Percentiles rank a stretch among this genome's conserved stretches.
Conservation (phyloP, 2,113 vertebrate genomes). For the Sula dactylatra region DNA sequence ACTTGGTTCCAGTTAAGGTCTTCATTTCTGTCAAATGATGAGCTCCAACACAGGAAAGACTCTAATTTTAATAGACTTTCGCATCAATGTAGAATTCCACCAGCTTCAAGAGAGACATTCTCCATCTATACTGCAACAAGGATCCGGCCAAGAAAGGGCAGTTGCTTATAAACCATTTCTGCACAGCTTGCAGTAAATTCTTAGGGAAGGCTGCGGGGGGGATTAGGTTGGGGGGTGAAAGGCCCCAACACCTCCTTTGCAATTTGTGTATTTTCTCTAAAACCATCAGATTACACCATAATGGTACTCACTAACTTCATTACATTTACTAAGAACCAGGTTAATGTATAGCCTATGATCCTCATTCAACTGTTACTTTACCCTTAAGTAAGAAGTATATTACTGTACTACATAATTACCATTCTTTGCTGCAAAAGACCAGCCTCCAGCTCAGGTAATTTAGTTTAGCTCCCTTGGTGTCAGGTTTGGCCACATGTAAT, state of each 20-base stretch:
- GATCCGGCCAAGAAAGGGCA: background rate
- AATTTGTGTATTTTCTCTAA: background rate
- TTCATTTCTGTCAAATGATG: background rate
- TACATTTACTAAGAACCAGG: background rate
- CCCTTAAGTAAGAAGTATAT: background rate
- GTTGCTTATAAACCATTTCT: background rate
- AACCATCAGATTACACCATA: background rate
- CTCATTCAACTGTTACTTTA: background rate
- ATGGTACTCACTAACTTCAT: background rate
- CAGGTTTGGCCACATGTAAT: background rate
- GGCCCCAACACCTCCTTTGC: background rate
- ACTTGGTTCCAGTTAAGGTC: background rate
- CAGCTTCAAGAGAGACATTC: background rate
- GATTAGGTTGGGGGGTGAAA: rapidly evolving
- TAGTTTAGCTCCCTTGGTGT: background rate
- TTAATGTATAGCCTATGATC: background rate
- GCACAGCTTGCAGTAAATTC: background rate
- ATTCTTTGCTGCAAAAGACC: background rate
- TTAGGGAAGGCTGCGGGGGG: background rate
- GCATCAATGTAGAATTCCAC: background rate
- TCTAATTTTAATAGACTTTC: background rate
- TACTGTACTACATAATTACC: background rate
- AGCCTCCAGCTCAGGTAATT: background rate
- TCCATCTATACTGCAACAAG: background rate
- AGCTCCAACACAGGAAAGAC: background rate